Conservation (phyloP, 1,140 invertebrate genomes). For the Pararge aegeria region DNA sequence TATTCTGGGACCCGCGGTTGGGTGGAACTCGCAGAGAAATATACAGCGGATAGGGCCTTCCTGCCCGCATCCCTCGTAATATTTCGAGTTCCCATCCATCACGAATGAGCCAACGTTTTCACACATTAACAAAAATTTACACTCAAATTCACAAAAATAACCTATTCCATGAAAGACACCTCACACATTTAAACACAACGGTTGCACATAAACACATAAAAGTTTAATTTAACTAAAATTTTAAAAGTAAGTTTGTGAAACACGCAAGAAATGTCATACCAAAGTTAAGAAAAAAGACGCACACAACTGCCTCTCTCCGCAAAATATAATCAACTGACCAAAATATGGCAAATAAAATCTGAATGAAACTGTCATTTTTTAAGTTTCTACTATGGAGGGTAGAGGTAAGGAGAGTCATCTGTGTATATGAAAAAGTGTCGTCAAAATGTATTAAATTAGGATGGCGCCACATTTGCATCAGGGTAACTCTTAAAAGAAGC, state of each 20-base stretch:
- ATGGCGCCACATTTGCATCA: too few species aligned
- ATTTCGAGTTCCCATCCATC: constrained; percentile 72
- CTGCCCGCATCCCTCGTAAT: constrained; percentile 80
- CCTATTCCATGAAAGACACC: background rate
- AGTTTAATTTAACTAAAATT: too few species aligned
- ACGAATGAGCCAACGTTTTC: constrained; percentile 21
- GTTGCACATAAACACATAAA: background rate
- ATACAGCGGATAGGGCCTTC: constrained; percentile 88
- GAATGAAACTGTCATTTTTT: background rate
- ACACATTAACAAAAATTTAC: constrained; percentile 3
- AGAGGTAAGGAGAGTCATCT: too few species aligned
- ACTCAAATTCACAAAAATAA: background rate
- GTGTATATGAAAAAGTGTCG: too few species aligned
- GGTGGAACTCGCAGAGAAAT: constrained; percentile 93
- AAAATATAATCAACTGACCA: background rate
- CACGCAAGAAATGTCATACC: background rate
- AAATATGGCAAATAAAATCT: too few species aligned
- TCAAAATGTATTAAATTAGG: too few species aligned
- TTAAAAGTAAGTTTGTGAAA: background rate
- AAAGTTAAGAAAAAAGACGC: background rate
- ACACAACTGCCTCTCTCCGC: background rate
- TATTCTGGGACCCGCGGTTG: constrained; percentile 89
- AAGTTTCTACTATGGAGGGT: background rate
- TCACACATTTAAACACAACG: background rate
- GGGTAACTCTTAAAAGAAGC: too few species aligned